Evolutionary conservation across 2,113 vertebrate genomes (phyloP).

Genomic region (Ctenomys sociabilis): DNA sequence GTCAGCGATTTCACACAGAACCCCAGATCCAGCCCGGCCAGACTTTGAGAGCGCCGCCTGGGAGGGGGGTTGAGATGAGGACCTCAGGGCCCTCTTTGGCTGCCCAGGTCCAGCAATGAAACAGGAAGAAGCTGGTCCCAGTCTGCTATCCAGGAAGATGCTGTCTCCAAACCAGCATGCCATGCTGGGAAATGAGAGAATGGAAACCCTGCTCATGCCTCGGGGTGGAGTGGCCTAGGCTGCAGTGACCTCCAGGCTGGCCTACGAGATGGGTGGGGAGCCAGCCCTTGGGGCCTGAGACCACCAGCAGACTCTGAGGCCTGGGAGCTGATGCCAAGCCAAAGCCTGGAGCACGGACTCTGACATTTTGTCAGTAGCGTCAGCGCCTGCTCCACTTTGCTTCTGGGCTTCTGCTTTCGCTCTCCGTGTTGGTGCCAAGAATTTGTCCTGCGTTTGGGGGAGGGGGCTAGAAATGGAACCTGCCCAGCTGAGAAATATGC

Average conservation of each 20-base stretch:
- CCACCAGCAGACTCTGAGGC: no score
- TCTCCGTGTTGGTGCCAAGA: background rate
- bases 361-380: accelerated
- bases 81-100: background rate
- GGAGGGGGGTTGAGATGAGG: background rate
- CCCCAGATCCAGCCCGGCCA: background rate
- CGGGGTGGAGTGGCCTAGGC: background rate
- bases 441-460: background rate
- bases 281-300: background rate
- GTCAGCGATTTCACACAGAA: background rate
- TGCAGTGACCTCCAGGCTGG: background rate
- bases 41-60: background rate
- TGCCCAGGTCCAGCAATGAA: background rate
- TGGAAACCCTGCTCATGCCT: background rate
- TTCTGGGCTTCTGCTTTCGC: background rate
- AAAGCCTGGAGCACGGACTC: background rate
- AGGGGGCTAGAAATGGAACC: background rate
- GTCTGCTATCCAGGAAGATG: background rate
- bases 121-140: background rate
- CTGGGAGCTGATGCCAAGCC: background rate
- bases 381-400: no score
- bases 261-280: accelerated
- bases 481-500: background rate
- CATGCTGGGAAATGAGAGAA: background rate
- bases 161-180: background rate